Percentiles rank a stretch among this genome's conserved stretches.
These are phyloP conservation scores for Pantherophis guttatus DNA, from an alignment of 2,113 vertebrate genomes.

Conservation along the genomic window DNA sequence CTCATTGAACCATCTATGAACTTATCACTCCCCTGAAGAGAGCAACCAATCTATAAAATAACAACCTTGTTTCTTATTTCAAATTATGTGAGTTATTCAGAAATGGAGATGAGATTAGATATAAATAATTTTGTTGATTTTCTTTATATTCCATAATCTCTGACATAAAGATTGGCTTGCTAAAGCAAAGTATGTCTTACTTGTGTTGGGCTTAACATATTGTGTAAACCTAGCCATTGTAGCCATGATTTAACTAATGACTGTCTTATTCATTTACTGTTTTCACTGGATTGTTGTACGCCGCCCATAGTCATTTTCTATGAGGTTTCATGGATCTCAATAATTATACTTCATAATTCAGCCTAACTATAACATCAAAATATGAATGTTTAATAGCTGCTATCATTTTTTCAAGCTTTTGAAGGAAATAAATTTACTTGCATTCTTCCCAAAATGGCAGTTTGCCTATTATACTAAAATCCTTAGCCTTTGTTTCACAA, in stretches of 20 bases:
- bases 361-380: background rate
- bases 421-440: background rate
- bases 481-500: background rate
- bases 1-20: background rate
- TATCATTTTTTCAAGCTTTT: background rate
- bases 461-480: background rate
- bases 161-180: background rate
- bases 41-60: background rate
- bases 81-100: background rate
- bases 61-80: background rate
- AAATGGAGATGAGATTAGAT: background rate
- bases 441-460: background rate
- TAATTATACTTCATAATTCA: background rate
- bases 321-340: background rate
- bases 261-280: background rate
- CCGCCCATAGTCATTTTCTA: background rate
- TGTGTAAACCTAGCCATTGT: background rate
- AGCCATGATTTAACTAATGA: background rate
- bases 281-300: background rate
- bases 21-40: background rate
- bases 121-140: background rate
- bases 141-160: background rate
- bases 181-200: background rate
- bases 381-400: background rate
- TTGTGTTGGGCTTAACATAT: background rate